These are phyloP conservation scores for Cercopithecus petaurista DNA, from an alignment of 2,797 vertebrate species.

Conservation along the genomic window DNA sequence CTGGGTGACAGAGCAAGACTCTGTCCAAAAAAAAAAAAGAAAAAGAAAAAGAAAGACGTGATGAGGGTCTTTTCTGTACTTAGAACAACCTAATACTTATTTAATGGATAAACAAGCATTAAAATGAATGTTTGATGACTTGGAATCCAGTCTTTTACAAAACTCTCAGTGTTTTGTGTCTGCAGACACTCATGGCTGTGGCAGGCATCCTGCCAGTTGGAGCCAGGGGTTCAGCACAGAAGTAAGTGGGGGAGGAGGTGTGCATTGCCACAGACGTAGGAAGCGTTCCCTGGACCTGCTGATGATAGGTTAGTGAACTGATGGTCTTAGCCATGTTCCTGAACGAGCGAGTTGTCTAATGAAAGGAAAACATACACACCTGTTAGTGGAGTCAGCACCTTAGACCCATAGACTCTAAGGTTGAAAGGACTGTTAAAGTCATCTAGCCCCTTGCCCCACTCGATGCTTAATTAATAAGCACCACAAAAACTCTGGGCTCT, in stretches of 20 bases:
- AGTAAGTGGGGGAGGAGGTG: background rate
- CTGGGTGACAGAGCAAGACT: background rate
- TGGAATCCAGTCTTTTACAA: conserved; percentile 47
- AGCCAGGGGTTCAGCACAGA: background rate
- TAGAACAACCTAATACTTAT: conserved; percentile 51
- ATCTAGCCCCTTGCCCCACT: background rate
- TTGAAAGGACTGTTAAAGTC: background rate
- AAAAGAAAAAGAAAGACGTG: background rate
- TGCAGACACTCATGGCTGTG: background rate
- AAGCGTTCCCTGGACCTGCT: background rate
- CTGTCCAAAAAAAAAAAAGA: background rate
- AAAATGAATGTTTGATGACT: conserved; percentile 65
- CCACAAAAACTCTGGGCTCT: background rate
- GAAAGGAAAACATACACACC: background rate
- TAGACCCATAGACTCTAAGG: background rate
- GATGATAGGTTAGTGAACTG: background rate
- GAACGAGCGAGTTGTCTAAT: background rate
- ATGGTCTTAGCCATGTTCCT: background rate
- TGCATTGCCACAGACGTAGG: background rate
- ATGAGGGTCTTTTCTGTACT: background rate
- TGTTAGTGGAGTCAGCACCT: background rate
- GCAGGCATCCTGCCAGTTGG: background rate
- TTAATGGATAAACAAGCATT: conserved; percentile 43
- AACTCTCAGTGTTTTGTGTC: conserved; percentile 33
- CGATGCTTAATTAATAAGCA: background rate